Conservation (phyloP, 2,797 vertebrate species). For the Gallinago stenura region DNA sequence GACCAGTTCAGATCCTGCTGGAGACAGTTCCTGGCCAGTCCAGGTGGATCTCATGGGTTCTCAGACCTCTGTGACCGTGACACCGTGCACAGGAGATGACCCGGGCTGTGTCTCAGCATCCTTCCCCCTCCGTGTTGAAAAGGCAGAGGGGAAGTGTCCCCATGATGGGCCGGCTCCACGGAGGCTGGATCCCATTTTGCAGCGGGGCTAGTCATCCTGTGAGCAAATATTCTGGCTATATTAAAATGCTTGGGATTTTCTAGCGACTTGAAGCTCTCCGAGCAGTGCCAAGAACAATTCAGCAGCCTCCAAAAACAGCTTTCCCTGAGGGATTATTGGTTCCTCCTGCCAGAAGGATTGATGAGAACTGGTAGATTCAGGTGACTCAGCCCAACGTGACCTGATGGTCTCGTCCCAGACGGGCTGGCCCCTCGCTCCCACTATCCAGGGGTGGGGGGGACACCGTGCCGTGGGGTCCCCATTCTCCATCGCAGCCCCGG, state of each 20-base stretch:
- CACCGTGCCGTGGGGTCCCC: not conserved
- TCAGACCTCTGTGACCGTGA: accelerated
- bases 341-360: slow-evolving; percentile 17
- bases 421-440: accelerated
- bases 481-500: not conserved
- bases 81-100: not conserved
- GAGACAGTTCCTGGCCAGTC: not conserved
- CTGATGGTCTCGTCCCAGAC: not conserved
- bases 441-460: accelerated
- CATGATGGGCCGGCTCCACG: too few relatives aligned
- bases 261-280: not conserved
- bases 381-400: not conserved
- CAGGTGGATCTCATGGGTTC: not conserved
- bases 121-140: accelerated
- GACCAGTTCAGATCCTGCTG: not conserved
- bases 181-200: not conserved
- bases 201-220: not conserved
- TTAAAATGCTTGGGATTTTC: slow-evolving; percentile 58
- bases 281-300: slow-evolving; percentile 58
- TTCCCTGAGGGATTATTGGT: slow-evolving; percentile 42
- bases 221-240: not conserved
- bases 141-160: too few relatives aligned
- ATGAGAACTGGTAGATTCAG: slow-evolving; percentile 1
- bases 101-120: not conserved
- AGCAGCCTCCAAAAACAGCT: slow-evolving; percentile 57